These are phyloP conservation scores for Drosophila lutescens DNA, from an alignment of 2,888 invertebrate species.

Conservation along the genomic window DNA sequence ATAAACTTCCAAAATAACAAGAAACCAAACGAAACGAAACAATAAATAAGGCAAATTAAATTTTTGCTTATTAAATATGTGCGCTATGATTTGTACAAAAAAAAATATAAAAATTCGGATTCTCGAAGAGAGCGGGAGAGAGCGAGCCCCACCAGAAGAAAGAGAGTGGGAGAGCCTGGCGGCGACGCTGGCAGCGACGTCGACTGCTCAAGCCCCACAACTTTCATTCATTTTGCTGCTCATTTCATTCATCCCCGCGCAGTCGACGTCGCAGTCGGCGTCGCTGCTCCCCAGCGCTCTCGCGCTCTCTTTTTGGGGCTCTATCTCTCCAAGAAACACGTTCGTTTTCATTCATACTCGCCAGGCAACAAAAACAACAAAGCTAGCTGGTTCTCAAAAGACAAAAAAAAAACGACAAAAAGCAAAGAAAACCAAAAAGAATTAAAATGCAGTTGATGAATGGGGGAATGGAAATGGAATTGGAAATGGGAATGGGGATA, in stretches of 20 bases:
- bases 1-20: slow-evolving; percentile 69
- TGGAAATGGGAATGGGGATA: slow-evolving; percentile 15
- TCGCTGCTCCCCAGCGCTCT: slow-evolving; percentile 38
- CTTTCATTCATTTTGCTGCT: slow-evolving; percentile 74
- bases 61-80: slow-evolving; percentile 58
- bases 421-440: slow-evolving; percentile 53
- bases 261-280: slow-evolving; percentile 26
- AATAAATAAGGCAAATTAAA: slow-evolving; percentile 59
- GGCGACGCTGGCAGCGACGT: slow-evolving; percentile 10
- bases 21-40: slow-evolving; percentile 30
- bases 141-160: slow-evolving; percentile 6
- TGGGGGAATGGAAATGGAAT: slow-evolving; percentile 40
- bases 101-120: slow-evolving; percentile 26
- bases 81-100: slow-evolving; percentile 44
- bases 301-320: slow-evolving; percentile 15
- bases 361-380: slow-evolving; percentile 38
- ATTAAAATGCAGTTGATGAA: slow-evolving; percentile 76
- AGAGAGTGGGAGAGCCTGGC: slow-evolving; percentile 34
- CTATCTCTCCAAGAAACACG: slow-evolving; percentile 62
- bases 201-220: slow-evolving; percentile 44
- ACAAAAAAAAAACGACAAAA: slow-evolving; percentile 6
- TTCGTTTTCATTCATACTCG: slow-evolving; percentile 80
- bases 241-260: slow-evolving; percentile 64
- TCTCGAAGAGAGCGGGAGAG: slow-evolving; percentile 9
- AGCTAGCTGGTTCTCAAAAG: slow-evolving; percentile 64